A percentile compares a stretch with the other conserved stretches of the same genome.
These are phyloP conservation scores for Calliphora vicina DNA, from an alignment of 1,140 invertebrate species.

Conservation along the genomic window DNA sequence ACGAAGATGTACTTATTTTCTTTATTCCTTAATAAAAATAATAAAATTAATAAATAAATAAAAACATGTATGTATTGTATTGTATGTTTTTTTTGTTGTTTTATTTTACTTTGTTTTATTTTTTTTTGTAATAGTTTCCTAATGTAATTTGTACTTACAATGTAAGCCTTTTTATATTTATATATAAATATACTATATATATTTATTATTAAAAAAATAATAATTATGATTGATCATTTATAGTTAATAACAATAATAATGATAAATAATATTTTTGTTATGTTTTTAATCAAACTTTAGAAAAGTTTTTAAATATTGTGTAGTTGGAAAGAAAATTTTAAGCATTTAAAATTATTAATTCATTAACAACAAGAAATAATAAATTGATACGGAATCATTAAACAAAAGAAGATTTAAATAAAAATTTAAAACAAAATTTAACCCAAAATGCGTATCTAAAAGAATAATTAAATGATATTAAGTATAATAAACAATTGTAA, in stretches of 20 bases:
- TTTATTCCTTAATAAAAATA: neutral
- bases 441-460: neutral
- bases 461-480: neutral
- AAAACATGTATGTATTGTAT: neutral
- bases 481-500: neutral
- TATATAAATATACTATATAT: neutral
- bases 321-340: too few relatives aligned
- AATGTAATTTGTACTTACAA: slow-evolving; percentile 30
- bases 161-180: slow-evolving; percentile 20
- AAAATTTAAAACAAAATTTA: neutral
- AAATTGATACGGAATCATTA: too few relatives aligned
- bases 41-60: neutral
- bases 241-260: too few relatives aligned
- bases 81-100: too few relatives aligned
- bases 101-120: neutral
- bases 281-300: too few relatives aligned
- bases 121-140: neutral
- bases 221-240: too few relatives aligned
- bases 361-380: too few relatives aligned
- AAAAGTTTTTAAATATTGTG: too few relatives aligned
- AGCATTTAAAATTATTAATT: too few relatives aligned
- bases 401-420: neutral
- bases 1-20: neutral
- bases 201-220: slow-evolving; percentile 12
- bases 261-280: too few relatives aligned